These are phyloP conservation scores for Nyctalus aviator DNA, from an alignment of 2,797 vertebrate genomes.

Conservation along the genomic window DNA sequence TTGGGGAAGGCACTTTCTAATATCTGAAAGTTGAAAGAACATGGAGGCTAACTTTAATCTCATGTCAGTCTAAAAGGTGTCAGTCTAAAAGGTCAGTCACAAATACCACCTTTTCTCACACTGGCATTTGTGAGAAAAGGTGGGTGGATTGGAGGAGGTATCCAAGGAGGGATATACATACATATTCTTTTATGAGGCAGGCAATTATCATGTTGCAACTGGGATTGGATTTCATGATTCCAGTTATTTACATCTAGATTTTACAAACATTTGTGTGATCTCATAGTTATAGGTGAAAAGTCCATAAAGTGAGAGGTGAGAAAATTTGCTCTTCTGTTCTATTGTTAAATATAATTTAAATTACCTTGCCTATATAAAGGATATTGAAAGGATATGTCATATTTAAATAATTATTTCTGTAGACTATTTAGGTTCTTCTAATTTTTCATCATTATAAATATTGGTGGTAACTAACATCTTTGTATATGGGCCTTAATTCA, in stretches of 20 bases:
- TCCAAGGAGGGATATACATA: background rate
- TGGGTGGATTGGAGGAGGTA: background rate
- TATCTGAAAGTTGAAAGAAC: background rate
- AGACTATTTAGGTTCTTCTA: background rate
- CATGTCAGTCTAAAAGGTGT: background rate
- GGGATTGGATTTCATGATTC: background rate
- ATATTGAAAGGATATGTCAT: background rate
- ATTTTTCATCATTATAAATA: background rate
- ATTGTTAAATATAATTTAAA: slow-evolving; percentile 15
- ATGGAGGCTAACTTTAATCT: background rate
- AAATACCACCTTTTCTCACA: no score
- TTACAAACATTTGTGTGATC: background rate
- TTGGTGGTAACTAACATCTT: background rate
- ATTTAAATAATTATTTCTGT: background rate
- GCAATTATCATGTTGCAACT: background rate
- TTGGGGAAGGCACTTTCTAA: background rate
- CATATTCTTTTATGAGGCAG: background rate
- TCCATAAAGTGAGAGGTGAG: background rate
- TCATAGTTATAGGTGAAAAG: background rate
- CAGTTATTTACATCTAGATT: background rate
- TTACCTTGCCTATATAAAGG: background rate
- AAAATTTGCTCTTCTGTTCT: background rate
- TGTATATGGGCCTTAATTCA: background rate
- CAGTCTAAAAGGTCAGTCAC: no score
- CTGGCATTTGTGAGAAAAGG: background rate